Base-by-base conservation (phyloP, 1,140 invertebrate species). In the Macrocentrus cingulum region DNA sequence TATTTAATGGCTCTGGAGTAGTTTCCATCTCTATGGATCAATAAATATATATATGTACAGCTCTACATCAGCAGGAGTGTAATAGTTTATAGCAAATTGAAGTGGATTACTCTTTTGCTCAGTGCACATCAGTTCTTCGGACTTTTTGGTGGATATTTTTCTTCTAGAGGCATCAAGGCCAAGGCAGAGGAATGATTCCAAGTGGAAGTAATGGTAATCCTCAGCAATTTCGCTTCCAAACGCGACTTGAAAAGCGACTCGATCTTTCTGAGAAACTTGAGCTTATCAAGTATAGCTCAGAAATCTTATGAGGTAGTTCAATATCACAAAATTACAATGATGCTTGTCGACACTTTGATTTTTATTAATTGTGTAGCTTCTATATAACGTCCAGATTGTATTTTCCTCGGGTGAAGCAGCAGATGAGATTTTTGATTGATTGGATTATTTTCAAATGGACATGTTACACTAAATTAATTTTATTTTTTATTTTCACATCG, bases 171-270 rank as follows among this genome's bases (percentile, higher is more conserved):
- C 13, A 15, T 4, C 7, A n/a, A 39, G 7, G 7, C 37, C 19
- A 36, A 16, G 34, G 32, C 32, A 57, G 46, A 50, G 46, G 64
- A 71, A 70, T 61, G 67, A 74, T 69, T 72, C 70, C 68, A 65
- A 63, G 65, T 56, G 70, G 71, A 75, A 75, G 68, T 78, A 78
- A 76, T 71, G 67, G 62, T 76, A 76, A 78, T 78, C 74, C 68
- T 41, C 50, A 49, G 65, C 68, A 69, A 75, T 76, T 75, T 67
- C 65, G 44, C 70, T 70, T 72, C 68, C 68, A 67, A 71, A 76
- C 66, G 65, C 67, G 66, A 69, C 45, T 48, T 48, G 25, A 29
- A 29, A 29, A 29, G 25, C 4, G 25, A 5, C 25, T 9, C 25
- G 25, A 29, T 29, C 25, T 29, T 29, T 9, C 25, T 9, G n/a